Conservation (phyloP, 2,113 vertebrate species). For the Ophthalmolycus amberensis region DNA sequence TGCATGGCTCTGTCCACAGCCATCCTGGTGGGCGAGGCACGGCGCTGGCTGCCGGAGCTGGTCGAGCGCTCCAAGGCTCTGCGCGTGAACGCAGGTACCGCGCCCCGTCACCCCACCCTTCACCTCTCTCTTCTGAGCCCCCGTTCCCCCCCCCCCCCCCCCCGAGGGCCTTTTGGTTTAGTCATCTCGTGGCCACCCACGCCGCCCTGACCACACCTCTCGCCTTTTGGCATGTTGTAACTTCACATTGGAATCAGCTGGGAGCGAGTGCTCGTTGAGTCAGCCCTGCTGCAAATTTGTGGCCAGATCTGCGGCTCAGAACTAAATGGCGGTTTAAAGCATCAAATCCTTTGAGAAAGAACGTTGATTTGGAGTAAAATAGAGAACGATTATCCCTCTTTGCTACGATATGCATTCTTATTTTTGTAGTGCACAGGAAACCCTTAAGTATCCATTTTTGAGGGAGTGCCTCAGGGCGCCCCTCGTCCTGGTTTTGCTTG, state of each 20-base stretch:
- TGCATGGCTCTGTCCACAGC: conserved; percentile 99
- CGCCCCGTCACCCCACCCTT: conserved; percentile 32
- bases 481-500: conserved; percentile 54
- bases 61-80: conserved; percentile 92
- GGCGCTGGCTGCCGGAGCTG: conserved; percentile 93
- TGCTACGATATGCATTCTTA: conserved; percentile 46
- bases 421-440: conserved; percentile 70
- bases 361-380: conserved; percentile 58
- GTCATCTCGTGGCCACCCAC: conserved; percentile 78
- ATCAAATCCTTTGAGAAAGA: conserved; percentile 59
- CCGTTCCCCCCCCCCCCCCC: conserved; percentile 12
- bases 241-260: conserved; percentile 70
- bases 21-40: conserved; percentile 92
- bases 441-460: conserved; percentile 63
- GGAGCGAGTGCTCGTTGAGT: conserved; percentile 69
- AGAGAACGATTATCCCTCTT: conserved; percentile 45
- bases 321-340: conserved; percentile 67
- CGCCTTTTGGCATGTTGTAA: conserved; percentile 57
- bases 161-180: conserved; percentile 36
- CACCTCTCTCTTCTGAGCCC: conserved; percentile 20
- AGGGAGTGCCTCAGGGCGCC: conserved; percentile 70
- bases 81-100: conserved; percentile 91
- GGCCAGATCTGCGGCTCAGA: conserved; percentile 65
- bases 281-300: conserved; percentile 78
- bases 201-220: conserved; percentile 75